Conservation (phyloP, 1,140 invertebrate genomes). For the Oppia nitens region DNA sequence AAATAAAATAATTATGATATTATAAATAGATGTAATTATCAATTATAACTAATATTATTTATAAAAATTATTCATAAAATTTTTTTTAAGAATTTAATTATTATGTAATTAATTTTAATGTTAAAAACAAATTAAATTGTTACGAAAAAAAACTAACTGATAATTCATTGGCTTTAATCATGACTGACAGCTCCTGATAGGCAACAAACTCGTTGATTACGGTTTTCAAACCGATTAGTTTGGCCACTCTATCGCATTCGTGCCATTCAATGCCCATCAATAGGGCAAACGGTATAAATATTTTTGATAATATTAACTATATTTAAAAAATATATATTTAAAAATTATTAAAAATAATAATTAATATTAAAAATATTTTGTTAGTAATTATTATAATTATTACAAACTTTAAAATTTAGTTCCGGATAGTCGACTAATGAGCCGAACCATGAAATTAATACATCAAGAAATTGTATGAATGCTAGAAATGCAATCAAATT, state of each 20-base stretch:
- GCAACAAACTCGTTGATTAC: conserved; percentile 84
- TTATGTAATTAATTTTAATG: background rate
- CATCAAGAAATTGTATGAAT: conserved; percentile 64
- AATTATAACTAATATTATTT: too few species aligned
- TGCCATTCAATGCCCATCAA: conserved; percentile 58
- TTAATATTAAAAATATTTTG: too few species aligned
- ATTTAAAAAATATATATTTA: too few species aligned
- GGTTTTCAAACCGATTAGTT: conserved; percentile 69
- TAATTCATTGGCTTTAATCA: conserved; percentile 37
- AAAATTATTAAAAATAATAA: too few species aligned
- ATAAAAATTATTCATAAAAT: too few species aligned
- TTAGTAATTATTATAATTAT: too few species aligned
- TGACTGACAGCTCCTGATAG: conserved; percentile 52
- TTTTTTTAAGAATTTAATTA: background rate
- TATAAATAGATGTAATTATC: too few species aligned
- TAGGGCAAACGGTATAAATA: conserved; percentile 69
- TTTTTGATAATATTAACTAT: conserved; percentile 58
- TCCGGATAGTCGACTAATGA: conserved; percentile 43
- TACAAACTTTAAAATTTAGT: conserved; percentile 37
- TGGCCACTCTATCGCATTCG: conserved; percentile 56
- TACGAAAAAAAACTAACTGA: conserved; percentile 34
- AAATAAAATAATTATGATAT: too few species aligned
- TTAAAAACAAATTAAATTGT: background rate
- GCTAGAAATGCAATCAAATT: conserved; percentile 83
- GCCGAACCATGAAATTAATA: conserved; percentile 58